Percentiles rank a stretch among this genome's conserved stretches.
phyloP scores from a whole-genome alignment of 2,888 invertebrate species.

The Malachius bipustulatus region DNA sequence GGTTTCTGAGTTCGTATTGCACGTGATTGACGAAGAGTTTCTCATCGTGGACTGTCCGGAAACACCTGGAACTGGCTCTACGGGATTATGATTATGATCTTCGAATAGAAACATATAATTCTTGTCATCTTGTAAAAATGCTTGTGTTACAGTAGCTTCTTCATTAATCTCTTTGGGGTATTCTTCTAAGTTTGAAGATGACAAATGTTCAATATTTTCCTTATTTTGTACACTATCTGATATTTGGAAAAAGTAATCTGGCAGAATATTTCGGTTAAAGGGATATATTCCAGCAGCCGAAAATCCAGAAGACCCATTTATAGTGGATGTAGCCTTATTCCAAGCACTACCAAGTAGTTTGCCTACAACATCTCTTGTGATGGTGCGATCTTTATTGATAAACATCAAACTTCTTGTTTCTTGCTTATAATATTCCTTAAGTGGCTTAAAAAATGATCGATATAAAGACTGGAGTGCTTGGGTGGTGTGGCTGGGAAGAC shows the following conservation, averaged over 20 bases:
- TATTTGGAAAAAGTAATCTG: neutral
- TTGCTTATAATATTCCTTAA: constrained; percentile 1
- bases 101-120: constrained; percentile 3
- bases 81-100: neutral
- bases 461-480: constrained; percentile 3
- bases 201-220: neutral
- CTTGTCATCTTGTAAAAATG: neutral
- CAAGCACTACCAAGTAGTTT: neutral
- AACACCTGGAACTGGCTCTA: neutral
- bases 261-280: neutral
- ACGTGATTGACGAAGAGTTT: constrained; percentile 1
- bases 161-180: neutral
- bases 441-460: constrained; percentile 4
- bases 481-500: neutral
- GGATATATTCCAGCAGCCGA: neutral
- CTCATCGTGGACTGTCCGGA: neutral
- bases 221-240: neutral
- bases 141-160: neutral
- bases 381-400: constrained; percentile 1
- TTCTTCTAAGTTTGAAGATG: neutral
- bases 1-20: neutral
- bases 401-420: constrained; percentile 1
- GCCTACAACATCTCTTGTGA: constrained; percentile 1
- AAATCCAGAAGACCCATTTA: neutral
- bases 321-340: constrained; percentile 1